Evolutionary conservation across 2,888 invertebrate genomes (phyloP), one percentile per base, ranked within the genome.

Genomic region (Plebejus argus): DNA sequence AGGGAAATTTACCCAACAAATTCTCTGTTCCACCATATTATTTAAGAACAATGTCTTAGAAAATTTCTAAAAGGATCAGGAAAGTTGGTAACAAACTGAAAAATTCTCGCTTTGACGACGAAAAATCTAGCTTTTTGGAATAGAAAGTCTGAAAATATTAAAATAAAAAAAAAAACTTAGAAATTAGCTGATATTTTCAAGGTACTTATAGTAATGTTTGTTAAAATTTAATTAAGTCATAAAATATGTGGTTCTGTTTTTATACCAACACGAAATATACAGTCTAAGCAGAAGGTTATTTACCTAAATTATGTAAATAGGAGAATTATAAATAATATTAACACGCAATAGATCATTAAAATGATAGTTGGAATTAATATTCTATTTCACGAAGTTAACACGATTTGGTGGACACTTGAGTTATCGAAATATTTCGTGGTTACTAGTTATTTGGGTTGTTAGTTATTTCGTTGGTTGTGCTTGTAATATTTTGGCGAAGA

Each of bases 361-460:
- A 66, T 66, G 66, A 33, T 66, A 66, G 33, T 66, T 15, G 15
- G 28, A 28, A 66, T 66, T 66, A 66, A 28, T 66, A 66, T 66
- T 61, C 28, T 75, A 18, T 61, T 77, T 74, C 70, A 20, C 20
- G 18, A 76, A 78, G 35, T 33, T 28, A 39, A 78, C 70, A 78
- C 72, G 49, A 78, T 75, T 78, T 76, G 45, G 71, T 45, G 28
- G 66, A 66, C 28, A 66, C 28, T 66, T 5, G 61, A 18, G 18
- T 66, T 66, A 66, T 15, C 18, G 66, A 66, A 28, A 66, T 66
- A 66, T 0, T 66, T 66, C 28, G 15, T 66, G 28, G 28, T 18
- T 1, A 28, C 12, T 66, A 66, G 66, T 18, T 15, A 66, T 66
- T 66, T 66, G 18, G 28, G 66, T 33, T 66, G 6, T 28, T 20